These are phyloP conservation scores for Hyla sarda DNA, from an alignment of 2,113 vertebrate genomes.

Conservation along the genomic window DNA sequence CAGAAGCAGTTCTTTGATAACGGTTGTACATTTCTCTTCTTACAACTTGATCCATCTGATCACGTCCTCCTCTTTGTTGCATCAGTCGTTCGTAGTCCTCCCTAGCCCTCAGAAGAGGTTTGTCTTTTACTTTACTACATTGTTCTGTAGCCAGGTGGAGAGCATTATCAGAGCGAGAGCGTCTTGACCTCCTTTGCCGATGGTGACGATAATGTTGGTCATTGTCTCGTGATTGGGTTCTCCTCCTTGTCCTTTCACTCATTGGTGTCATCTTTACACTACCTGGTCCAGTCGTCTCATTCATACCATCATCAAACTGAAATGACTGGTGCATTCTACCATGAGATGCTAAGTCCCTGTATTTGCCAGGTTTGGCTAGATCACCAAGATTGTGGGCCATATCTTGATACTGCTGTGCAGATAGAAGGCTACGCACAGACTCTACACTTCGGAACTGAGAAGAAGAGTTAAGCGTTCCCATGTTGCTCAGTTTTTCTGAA, in stretches of 20 bases:
- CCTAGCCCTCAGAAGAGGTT: constrained; percentile 78
- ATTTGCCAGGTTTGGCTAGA: constrained; percentile 79
- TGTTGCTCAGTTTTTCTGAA: constrained; percentile 91
- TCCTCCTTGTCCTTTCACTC: constrained; percentile 84
- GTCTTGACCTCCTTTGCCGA: constrained; percentile 83
- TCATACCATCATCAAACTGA: constrained; percentile 85
- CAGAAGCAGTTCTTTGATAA: constrained; percentile 94
- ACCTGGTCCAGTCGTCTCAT: constrained; percentile 78
- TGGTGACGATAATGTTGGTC: constrained; percentile 81
- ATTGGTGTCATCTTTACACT: constrained; percentile 81
- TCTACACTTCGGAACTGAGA: constrained; percentile 91
- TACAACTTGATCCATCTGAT: constrained; percentile 78
- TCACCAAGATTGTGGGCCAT: constrained; percentile 78
- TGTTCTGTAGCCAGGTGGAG: constrained; percentile 89
- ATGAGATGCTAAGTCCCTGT: constrained; percentile 75
- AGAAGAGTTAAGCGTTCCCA: constrained; percentile 91
- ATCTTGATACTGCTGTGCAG: constrained; percentile 87
- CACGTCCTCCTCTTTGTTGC: constrained; percentile 81
- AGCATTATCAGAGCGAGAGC: constrained; percentile 95
- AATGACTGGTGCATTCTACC: constrained; percentile 86
- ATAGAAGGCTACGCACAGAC: constrained; percentile 89
- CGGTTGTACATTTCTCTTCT: constrained; percentile 83
- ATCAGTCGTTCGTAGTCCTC: constrained; percentile 92
- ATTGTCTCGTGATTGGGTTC: constrained; percentile 76
- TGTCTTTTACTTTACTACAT: constrained; percentile 79